Evolutionary conservation across 2,888 invertebrate species (phyloP).

Genomic region (Himalopsyche anomala): DNA sequence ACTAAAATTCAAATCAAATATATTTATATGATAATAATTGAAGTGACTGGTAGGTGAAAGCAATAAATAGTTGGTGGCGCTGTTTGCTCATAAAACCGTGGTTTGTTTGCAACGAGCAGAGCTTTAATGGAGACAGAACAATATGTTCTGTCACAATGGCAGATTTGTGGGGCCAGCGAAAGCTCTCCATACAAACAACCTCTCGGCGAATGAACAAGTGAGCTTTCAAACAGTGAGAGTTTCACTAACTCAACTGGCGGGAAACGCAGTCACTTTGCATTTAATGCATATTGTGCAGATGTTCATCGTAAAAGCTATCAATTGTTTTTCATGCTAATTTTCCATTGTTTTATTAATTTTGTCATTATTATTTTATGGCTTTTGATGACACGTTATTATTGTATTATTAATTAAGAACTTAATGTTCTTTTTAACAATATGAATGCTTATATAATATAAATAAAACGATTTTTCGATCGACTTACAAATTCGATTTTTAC

Average conservation of each 20-base stretch:
- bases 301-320: background rate
- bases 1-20: background rate
- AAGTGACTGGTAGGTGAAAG: background rate
- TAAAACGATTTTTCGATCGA: no score
- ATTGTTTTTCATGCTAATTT: constrained; percentile 15
- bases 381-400: no score
- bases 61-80: background rate
- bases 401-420: no score
- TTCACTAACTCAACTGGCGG: constrained; percentile 27
- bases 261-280: constrained; percentile 7
- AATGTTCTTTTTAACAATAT: no score
- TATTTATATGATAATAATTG: constrained; percentile 10
- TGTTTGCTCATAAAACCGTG: constrained; percentile 31
- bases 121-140: constrained; percentile 34
- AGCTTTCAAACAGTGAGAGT: constrained; percentile 26
- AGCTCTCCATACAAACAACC: constrained; percentile 26
- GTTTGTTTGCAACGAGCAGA: constrained; percentile 16
- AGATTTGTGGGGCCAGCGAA: constrained; percentile 26
- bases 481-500: no score
- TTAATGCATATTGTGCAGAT: constrained; percentile 11
- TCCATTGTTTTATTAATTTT: background rate
- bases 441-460: no score
- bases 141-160: constrained; percentile 34
- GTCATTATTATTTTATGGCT: background rate
- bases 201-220: constrained; percentile 9